Base-by-base conservation (phyloP, 2,888 invertebrate species). In the Acanthococcus lagerstroemiae region DNA sequence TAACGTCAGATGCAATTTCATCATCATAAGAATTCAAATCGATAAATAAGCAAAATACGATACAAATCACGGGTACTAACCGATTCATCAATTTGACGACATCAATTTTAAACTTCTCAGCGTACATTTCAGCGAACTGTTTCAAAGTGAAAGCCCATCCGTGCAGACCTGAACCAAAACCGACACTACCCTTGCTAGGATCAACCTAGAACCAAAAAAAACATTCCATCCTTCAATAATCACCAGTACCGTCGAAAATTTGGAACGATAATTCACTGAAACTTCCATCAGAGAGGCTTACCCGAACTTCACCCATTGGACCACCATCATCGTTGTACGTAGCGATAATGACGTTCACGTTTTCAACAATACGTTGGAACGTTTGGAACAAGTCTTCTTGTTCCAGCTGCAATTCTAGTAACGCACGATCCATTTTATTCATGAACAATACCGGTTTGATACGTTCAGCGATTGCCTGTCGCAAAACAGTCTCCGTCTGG, bases 401-500 rank as follows among this genome's bases (percentile, higher is more conserved):
- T 69, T 93, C 96, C 73, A 97, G 80, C 77, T 99, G 97, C 76
- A 99, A 81, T 79, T 99, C 99, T 45, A 99, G 82, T 68, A 99
- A 83, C 72, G 99, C 99, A 73, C 99, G 90, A 82, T 99, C 99
- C 97, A 99, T 97, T 82, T 99, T 99, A 90, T 99, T 99, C 97
- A 99, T 97, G 88, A 99, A 99, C 74, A 99, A 83, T 72, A 99
- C 93, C 67, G 99, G 99, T 87, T 96, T 97, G 75, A 99, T 99
- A 76, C 99, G 90, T 81, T 99, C 99, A 70, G 95, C 95, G 76
- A 99, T 99, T 70, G 99, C 99, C 79, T 99, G 99, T 81, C 99
- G 92, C 74, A 99, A 83, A 68, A 99, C 99, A 74, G 99, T 97
- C 81, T 99, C 99, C 44, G 99, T 99, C 81, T 99, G 99, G 73